These are phyloP conservation scores for Thymelicus lineola DNA, from an alignment of 2,888 invertebrate species.

Conservation along the genomic window DNA sequence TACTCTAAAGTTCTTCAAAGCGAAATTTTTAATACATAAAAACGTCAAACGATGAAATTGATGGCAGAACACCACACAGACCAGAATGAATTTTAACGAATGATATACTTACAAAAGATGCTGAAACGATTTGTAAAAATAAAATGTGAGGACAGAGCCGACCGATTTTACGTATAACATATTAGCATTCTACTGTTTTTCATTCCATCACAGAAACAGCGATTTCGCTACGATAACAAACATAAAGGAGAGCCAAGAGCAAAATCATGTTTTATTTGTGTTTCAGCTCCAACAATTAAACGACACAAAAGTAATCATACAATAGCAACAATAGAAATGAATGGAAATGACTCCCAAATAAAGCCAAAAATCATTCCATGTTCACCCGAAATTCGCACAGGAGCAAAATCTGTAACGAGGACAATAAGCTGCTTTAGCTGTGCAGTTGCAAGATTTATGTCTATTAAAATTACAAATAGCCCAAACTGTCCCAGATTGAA, in stretches of 20 bases:
- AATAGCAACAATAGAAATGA: conserved; percentile 26
- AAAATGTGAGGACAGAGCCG: conserved; percentile 67
- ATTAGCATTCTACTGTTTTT: conserved; percentile 41
- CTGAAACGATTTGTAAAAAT: conserved; percentile 75
- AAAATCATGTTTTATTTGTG: conserved; percentile 27
- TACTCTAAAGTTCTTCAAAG: conserved; percentile 75
- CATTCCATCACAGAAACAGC: conserved; percentile 35
- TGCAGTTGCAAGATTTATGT: conserved; percentile 55
- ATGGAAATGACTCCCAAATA: conserved; percentile 29
- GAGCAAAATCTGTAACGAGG: conserved; percentile 3
- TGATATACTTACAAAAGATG: conserved; percentile 69
- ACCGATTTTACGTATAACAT: conserved; percentile 48
- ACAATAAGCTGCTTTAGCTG: background rate
- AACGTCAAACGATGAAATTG: conserved; percentile 78
- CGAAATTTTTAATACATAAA: conserved; percentile 82
- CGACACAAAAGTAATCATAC: conserved; percentile 27
- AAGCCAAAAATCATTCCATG: conserved; percentile 32
- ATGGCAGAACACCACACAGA: conserved; percentile 63
- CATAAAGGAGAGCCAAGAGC: conserved; percentile 18
- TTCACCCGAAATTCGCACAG: conserved; percentile 8
- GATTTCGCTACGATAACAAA: conserved; percentile 36
- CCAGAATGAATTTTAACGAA: conserved; percentile 69
- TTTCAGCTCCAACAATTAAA: conserved; percentile 33
- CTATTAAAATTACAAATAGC: conserved; percentile 66
- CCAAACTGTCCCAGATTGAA: conserved; percentile 61